Percentiles rank a stretch among this genome's conserved stretches.
Conservation (phyloP, 2,797 vertebrate species). For the Pitangus sulphuratus region DNA sequence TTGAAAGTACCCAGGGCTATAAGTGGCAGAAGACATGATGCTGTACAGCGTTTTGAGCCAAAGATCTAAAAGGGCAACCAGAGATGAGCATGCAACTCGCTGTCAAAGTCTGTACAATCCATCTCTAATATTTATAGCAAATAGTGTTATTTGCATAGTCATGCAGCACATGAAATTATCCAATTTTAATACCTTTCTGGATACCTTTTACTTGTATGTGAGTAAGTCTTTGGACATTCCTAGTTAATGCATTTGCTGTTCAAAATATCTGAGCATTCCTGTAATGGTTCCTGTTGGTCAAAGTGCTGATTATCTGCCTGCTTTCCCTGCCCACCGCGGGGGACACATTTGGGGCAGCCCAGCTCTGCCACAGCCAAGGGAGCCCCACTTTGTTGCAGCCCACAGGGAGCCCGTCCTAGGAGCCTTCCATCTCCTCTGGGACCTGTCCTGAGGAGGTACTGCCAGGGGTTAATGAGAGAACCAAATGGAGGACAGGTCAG, state of each 20-base stretch:
- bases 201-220: background rate
- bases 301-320: background rate
- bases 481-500: rapidly evolving
- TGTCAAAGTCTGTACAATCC: background rate
- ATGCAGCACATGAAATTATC: background rate
- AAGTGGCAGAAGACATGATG: background rate
- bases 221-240: background rate
- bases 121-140: background rate
- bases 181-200: background rate
- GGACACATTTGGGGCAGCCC: no score
- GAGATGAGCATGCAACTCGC: background rate
- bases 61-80: background rate
- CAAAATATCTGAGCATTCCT: background rate
- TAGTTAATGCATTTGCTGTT: rapidly evolving
- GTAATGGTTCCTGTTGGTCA: rapidly evolving
- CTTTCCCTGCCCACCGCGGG: background rate
- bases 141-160: background rate
- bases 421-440: background rate
- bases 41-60: background rate
- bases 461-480: rapidly evolving
- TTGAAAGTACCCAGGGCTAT: background rate
- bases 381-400: rapidly evolving
- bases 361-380: background rate
- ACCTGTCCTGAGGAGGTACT: background rate
- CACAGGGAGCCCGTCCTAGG: background rate